Base-by-base conservation (phyloP, 2,797 vertebrate genomes). In the Gymnodraco acuticeps region DNA sequence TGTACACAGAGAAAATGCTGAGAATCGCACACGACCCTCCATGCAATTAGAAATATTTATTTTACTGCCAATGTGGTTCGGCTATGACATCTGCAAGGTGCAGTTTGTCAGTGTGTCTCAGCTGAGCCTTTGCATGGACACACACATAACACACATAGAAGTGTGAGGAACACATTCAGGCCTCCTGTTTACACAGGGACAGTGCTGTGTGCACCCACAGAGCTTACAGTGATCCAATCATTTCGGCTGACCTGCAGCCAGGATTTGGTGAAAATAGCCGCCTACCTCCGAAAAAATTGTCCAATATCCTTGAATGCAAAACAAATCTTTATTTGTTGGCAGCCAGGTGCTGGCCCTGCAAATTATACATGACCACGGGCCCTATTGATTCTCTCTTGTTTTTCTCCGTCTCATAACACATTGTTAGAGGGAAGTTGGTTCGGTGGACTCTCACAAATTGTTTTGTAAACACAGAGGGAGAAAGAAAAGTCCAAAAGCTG, bases 361-460 rank as follows among this genome's bases (percentile, higher is more conserved):
- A 93, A 94, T 93, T 93, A 93, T 93, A 93, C 89, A 93, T 90
- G 91, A 91, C 88, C 90, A 90, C 87, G 79, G 86, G 87, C 90
- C 66, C 77, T 93, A 94, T 94, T 89, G 93, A 94, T 94, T 92
- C 87, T 85, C 85, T 89, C 79, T 89, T 94, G 91, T 93, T 93
- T 94, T 93, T 90, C 88, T 91, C 88, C 80, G 81, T 93, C 87
- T 93, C 89, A 90, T 89, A 90, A 86, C 85, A 90, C 85, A 85
- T 91, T 92, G 90, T 91, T 92, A 87, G 87, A 87, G 81, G 81
- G 86, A 92, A 92, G 90, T 89, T 91, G 86, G 79, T 90, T 78
- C 82, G 73, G 84, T 51, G 61, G 71, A 84, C 87, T 82, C 62
- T 73, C 87, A 86, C 84, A 91, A 91, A 92, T 88, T 91, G 86